phyloP scores from a whole-genome alignment of 2,888 invertebrate genomes.

The Lomographa bimaculata region DNA sequence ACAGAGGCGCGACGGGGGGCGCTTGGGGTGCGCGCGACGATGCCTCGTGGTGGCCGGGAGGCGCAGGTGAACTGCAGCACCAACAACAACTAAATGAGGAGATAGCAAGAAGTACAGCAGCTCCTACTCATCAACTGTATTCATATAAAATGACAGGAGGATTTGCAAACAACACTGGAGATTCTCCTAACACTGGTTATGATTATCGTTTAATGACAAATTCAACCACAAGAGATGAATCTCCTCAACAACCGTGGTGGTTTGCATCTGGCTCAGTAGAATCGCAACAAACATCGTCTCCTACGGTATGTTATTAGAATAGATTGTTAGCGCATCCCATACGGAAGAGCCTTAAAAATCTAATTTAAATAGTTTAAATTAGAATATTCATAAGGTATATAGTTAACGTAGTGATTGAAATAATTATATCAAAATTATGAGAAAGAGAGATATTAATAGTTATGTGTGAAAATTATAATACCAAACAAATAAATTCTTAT shows the following conservation, averaged over 20 bases:
- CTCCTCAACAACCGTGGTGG: constrained; percentile 86
- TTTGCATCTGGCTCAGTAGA: constrained; percentile 87
- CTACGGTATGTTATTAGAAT: constrained; percentile 68
- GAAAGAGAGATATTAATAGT: too few species aligned
- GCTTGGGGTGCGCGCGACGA: constrained; percentile 84
- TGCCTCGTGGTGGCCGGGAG: constrained; percentile 81
- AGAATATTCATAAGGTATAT: too few species aligned
- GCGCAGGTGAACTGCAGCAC: constrained; percentile 77
- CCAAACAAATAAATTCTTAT: too few species aligned
- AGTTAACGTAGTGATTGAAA: too few species aligned
- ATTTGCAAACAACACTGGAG: constrained; percentile 88
- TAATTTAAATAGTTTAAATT: too few species aligned
- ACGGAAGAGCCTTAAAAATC: too few species aligned
- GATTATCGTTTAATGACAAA: constrained; percentile 89
- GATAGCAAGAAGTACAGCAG: constrained; percentile 71
- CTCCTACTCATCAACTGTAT: constrained; percentile 88
- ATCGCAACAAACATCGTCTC: constrained; percentile 73
- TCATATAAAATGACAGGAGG: constrained; percentile 94
- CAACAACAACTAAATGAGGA: constrained; percentile 79
- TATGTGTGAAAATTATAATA: too few species aligned
- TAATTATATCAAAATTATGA: too few species aligned
- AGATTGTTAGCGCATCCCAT: too few species aligned
- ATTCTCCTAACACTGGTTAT: constrained; percentile 86
- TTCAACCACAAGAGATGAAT: constrained; percentile 77
- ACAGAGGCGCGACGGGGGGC: constrained; percentile 81